A percentile compares a stretch with the other conserved stretches of the same genome.
Evolutionary conservation across 23 tunicate species (phyloP).

Genomic region (Corella eumyota): DNA sequence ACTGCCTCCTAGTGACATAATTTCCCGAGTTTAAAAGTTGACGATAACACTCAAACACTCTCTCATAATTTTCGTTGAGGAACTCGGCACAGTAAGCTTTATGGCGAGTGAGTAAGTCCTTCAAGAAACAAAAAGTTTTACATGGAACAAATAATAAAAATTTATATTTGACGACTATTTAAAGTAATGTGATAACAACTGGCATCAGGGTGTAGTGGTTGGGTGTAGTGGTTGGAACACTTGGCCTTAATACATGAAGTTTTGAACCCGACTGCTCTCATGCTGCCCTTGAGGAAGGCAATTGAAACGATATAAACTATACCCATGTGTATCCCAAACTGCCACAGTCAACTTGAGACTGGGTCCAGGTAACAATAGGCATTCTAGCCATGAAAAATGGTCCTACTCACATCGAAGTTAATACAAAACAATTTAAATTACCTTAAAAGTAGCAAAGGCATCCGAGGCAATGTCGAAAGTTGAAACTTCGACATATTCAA

Average conservation of each 20-base stretch:
- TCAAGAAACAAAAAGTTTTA: constrained; percentile 2
- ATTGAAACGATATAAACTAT: too few relatives aligned
- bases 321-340: too few relatives aligned
- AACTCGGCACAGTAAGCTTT: constrained; percentile 43
- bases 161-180: too few relatives aligned
- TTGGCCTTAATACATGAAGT: too few relatives aligned
- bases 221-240: too few relatives aligned
- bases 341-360: too few relatives aligned
- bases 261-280: too few relatives aligned
- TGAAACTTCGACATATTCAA: constrained; percentile 79
- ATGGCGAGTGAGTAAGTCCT: constrained; percentile 78
- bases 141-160: not conserved
- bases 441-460: constrained; percentile 98
- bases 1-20: constrained; percentile 89
- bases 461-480: constrained; percentile 98
- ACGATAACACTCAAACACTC: constrained; percentile 64
- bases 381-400: too few relatives aligned
- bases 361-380: too few relatives aligned
- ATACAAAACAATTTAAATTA: not conserved
- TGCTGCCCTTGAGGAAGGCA: too few relatives aligned
- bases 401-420: not conserved
- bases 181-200: too few relatives aligned
- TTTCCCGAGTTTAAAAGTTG: constrained; percentile 74
- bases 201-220: too few relatives aligned
- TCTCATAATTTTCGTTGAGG: constrained; percentile 49